phyloP scores from a whole-genome alignment of 2,888 invertebrate genomes.

The Ernsta delagoae region DNA sequence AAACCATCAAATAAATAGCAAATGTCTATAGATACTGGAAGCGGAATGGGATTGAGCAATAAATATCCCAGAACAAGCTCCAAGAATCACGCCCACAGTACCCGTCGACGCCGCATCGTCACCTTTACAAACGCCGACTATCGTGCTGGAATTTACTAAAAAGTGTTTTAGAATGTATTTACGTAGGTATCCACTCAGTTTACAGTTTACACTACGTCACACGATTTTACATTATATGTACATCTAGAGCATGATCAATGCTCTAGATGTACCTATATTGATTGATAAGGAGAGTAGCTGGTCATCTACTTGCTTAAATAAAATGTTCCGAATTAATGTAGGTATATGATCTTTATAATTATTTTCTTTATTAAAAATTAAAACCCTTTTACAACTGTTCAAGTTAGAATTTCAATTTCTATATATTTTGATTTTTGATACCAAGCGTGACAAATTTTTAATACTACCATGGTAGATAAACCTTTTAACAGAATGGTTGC shows the following conservation, averaged over 20 bases:
- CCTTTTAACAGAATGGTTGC: conserved; percentile 14
- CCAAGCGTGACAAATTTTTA: not conserved
- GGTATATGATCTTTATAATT: too few relatives aligned
- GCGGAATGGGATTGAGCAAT: conserved; percentile 42
- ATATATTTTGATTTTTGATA: not conserved
- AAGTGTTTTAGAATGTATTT: not conserved
- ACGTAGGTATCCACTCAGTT: too few relatives aligned
- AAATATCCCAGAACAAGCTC: conserved; percentile 51
- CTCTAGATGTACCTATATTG: too few relatives aligned
- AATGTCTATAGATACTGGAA: conserved; percentile 30
- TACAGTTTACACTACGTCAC: too few relatives aligned
- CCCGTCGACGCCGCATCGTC: conserved; percentile 31
- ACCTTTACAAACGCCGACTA: conserved; percentile 39
- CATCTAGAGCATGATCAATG: too few relatives aligned
- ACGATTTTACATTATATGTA: too few relatives aligned
- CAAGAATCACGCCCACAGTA: conserved; percentile 43
- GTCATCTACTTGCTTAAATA: too few relatives aligned
- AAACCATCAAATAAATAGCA: conserved; percentile 31
- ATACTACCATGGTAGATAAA: conserved; percentile 11
- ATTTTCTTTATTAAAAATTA: too few relatives aligned
- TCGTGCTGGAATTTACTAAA: not conserved
- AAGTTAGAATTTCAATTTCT: not conserved
- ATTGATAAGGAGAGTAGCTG: too few relatives aligned
- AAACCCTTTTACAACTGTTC: too few relatives aligned
- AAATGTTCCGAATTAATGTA: too few relatives aligned